Percentiles rank a stretch among this genome's conserved stretches.
Evolutionary conservation across 2,113 vertebrate genomes (phyloP).

Genomic region (Myocastor coypus): DNA sequence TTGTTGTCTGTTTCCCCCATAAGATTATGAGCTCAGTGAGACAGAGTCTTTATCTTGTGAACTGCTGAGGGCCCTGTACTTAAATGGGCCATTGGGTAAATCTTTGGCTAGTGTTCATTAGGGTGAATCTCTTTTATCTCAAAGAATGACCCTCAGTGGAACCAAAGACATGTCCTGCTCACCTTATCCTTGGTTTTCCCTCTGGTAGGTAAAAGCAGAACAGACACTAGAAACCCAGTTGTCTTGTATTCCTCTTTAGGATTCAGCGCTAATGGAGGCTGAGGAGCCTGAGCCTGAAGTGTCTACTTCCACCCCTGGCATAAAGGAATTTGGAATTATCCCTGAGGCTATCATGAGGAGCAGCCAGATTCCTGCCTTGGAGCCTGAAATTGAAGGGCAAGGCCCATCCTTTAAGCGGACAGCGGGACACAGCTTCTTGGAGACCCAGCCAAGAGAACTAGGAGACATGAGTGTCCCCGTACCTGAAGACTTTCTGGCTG

Average conservation of each 20-base stretch:
- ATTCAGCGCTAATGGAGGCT: conserved; percentile 84
- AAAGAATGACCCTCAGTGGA: background rate
- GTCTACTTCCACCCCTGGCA: background rate
- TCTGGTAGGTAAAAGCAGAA: background rate
- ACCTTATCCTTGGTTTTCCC: background rate
- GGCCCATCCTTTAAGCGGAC: background rate
- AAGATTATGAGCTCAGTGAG: background rate
- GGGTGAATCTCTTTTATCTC: background rate
- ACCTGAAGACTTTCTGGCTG: background rate
- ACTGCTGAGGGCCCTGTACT: background rate
- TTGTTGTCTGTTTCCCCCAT: background rate
- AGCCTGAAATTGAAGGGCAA: conserved; percentile 53
- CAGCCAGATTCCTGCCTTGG: background rate
- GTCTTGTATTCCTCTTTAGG: conserved; percentile 72
- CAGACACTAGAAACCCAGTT: background rate
- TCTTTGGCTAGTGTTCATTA: background rate
- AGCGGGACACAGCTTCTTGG: background rate
- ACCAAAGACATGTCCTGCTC: background rate
- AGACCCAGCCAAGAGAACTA: background rate
- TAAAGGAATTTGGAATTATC: conserved; percentile 54
- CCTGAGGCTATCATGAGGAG: conserved; percentile 60
- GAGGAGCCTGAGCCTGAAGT: conserved; percentile 74
- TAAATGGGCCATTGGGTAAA: background rate
- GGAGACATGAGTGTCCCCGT: background rate
- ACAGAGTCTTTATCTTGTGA: background rate